A percentile compares a stretch with the other conserved stretches of the same genome.
Evolutionary conservation across 30 jellyfish, hydroid and myxozoan species (phyloP).

Genomic region (Morbakka virulenta): DNA sequence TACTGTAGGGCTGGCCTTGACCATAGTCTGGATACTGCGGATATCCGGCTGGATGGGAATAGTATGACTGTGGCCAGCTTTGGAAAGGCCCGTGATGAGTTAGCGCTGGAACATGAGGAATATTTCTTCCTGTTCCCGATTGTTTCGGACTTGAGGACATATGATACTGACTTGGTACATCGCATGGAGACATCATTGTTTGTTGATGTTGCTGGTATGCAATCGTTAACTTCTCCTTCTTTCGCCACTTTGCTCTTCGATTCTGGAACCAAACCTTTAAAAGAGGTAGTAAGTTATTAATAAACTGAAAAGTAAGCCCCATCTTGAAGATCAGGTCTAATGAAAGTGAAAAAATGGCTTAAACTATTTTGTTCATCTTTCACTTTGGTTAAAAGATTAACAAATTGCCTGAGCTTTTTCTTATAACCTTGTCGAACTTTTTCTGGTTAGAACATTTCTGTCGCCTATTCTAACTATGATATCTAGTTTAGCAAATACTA

Average conservation of each 20-base stretch:
- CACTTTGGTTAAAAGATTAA: too few species aligned
- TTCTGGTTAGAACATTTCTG: too few species aligned
- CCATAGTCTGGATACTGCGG: slow-evolving; percentile 94
- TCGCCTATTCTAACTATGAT: too few species aligned
- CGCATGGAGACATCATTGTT: slow-evolving; percentile 60
- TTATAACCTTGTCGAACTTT: too few species aligned
- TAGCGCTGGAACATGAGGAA: slow-evolving; percentile 68
- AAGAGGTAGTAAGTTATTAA: too few species aligned
- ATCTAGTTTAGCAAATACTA: too few species aligned
- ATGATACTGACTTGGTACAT: slow-evolving; percentile 74
- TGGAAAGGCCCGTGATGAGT: slow-evolving; percentile 96
- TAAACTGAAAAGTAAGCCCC: too few species aligned
- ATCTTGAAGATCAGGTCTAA: too few species aligned
- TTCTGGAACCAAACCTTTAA: slow-evolving; percentile 99
- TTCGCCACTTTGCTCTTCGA: slow-evolving; percentile 98
- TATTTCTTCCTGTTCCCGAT: slow-evolving; percentile 58
- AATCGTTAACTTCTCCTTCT: slow-evolving; percentile 79
- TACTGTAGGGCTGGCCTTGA: slow-evolving; percentile 47
- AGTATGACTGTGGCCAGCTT: slow-evolving; percentile 87
- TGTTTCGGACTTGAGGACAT: slow-evolving; percentile 87
- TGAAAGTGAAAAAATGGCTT: too few species aligned
- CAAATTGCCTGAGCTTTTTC: too few species aligned
- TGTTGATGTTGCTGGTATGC: slow-evolving; percentile 85
- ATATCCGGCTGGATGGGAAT: slow-evolving; percentile 72
- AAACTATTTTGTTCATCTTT: too few species aligned